These are phyloP conservation scores for Empis livida DNA, from an alignment of 2,888 invertebrate species.

Conservation along the genomic window DNA sequence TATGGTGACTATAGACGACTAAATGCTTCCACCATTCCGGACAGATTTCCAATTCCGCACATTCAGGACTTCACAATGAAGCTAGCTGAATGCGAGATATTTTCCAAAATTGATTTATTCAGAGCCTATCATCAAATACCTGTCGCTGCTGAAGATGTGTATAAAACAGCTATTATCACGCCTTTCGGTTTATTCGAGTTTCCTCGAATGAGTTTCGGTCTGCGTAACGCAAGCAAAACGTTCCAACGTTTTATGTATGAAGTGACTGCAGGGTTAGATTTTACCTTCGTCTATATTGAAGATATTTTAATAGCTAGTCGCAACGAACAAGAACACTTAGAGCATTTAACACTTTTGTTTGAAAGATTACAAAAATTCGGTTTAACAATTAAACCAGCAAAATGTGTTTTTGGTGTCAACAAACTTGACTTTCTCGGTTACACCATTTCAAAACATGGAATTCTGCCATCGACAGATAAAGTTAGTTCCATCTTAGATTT, in stretches of 20 bases:
- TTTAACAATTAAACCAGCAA: constrained; percentile 14
- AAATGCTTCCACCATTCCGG: constrained; percentile 3
- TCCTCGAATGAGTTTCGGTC: constrained; percentile 16
- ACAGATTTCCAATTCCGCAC: constrained; percentile 3
- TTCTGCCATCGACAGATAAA: neutral
- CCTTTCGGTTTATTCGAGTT: constrained; percentile 28
- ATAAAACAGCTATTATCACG: constrained; percentile 27
- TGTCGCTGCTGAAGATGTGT: constrained; percentile 20
- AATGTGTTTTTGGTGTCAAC: neutral
- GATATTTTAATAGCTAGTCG: constrained; percentile 19
- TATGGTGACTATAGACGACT: constrained; percentile 5
- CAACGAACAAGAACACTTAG: constrained; percentile 11
- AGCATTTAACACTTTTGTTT: constrained; percentile 14
- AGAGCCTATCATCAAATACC: constrained; percentile 22
- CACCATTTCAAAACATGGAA: neutral
- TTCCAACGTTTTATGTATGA: constrained; percentile 27
- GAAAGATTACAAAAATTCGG: constrained; percentile 13
- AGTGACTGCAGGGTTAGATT: constrained; percentile 15
- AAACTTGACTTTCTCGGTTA: neutral
- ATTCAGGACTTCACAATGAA: constrained; percentile 6
- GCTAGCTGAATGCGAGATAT: neutral
- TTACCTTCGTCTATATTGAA: constrained; percentile 22
- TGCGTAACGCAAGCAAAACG: constrained; percentile 25
- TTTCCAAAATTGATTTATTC: constrained; percentile 4
- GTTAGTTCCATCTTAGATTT: neutral